Conservation (phyloP, 1,140 invertebrate species). For the Platyscapa corneri region DNA sequence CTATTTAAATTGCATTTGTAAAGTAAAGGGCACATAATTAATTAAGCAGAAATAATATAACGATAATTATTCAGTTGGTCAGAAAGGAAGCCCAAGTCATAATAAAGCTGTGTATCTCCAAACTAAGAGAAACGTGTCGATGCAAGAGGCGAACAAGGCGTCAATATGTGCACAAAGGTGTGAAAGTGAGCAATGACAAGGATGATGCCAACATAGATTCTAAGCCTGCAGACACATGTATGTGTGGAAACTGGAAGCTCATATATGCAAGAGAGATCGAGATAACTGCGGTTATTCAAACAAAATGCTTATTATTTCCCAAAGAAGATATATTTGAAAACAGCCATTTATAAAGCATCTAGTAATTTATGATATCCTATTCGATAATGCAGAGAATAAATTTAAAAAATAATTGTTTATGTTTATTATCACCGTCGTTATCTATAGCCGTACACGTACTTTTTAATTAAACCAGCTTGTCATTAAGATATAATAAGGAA, state of each 20-base stretch:
- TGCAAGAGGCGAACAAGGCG: not conserved
- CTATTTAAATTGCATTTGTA: not conserved
- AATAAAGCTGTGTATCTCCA: not conserved
- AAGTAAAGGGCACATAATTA: not conserved
- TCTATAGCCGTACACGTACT: not conserved
- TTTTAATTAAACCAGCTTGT: not conserved
- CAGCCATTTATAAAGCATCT: not conserved
- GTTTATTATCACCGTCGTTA: not conserved
- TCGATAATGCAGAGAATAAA: not conserved
- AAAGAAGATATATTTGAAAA: not conserved
- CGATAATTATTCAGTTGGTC: not conserved
- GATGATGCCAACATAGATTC: not conserved
- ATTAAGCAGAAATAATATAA: not conserved
- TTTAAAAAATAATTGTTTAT: constrained; percentile 2
- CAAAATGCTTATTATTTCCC: not conserved
- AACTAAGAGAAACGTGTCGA: not conserved
- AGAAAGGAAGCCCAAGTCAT: not conserved
- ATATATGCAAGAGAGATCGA: not conserved
- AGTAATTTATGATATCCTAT: not conserved
- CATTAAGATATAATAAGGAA: constrained; percentile 16
- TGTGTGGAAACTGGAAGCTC: not conserved
- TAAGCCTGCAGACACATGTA: no score
- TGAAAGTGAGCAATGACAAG: not conserved
- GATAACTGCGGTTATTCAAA: not conserved
- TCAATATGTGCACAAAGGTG: not conserved